Conservation (phyloP, 2,888 invertebrate species). For the Noctua comes region DNA sequence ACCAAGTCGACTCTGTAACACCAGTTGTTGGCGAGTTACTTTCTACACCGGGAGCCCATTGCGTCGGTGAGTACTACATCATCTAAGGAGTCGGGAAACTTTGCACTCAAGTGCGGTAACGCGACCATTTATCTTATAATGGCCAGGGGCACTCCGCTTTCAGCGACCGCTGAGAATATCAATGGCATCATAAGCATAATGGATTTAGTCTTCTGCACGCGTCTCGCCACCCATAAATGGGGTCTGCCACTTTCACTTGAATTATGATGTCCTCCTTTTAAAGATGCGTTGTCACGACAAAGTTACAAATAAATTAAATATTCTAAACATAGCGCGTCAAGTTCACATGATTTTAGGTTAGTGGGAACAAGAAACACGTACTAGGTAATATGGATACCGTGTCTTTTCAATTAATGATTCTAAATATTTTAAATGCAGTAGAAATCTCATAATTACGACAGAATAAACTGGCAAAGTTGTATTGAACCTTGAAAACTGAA, state of each 20-base stretch:
- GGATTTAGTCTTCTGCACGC: slow-evolving; percentile 75
- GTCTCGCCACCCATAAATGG: slow-evolving; percentile 71
- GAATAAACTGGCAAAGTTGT: slow-evolving; percentile 4
- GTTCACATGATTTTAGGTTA: slow-evolving; percentile 43
- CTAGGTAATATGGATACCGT: slow-evolving; percentile 4
- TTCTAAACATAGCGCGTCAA: slow-evolving; percentile 58
- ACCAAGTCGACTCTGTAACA: slow-evolving; percentile 18
- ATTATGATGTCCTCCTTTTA: slow-evolving; percentile 74
- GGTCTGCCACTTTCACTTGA: slow-evolving; percentile 79
- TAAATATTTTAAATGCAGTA: slow-evolving; percentile 15
- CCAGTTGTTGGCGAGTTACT: slow-evolving; percentile 35
- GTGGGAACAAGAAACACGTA: slow-evolving; percentile 30
- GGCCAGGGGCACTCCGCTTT: slow-evolving; percentile 72
- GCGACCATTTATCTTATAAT: slow-evolving; percentile 71
- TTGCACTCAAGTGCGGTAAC: slow-evolving; percentile 65
- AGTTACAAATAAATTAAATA: slow-evolving; percentile 64
- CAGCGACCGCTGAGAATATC: slow-evolving; percentile 77
- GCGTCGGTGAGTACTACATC: slow-evolving; percentile 41
- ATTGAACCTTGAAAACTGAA: slow-evolving; percentile 45
- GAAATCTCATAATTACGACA: slow-evolving; percentile 23
- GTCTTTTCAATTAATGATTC: slow-evolving; percentile 4
- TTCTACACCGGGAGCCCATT: slow-evolving; percentile 36
- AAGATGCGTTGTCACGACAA: slow-evolving; percentile 64
- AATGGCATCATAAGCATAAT: slow-evolving; percentile 81
- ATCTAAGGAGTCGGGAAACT: slow-evolving; percentile 56